Conservation (phyloP, 2,113 vertebrate genomes). For the Varanus salvator region DNA sequence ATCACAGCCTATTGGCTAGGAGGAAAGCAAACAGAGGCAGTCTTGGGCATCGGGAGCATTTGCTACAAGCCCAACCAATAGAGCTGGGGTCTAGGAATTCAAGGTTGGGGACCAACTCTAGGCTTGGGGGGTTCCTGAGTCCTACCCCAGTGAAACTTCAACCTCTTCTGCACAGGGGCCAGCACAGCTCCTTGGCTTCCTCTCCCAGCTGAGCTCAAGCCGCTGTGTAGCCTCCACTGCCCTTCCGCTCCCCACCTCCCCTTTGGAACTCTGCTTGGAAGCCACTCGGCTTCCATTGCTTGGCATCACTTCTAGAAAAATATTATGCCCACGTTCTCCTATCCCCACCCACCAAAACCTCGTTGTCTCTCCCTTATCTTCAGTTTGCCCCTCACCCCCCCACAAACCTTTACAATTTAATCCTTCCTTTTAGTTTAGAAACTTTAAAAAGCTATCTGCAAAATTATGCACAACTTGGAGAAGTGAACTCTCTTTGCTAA, state of each 20-base stretch:
- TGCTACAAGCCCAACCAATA: not conserved
- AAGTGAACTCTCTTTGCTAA: not conserved
- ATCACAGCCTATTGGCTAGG: slow-evolving; percentile 88
- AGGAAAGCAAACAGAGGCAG: slow-evolving; percentile 23
- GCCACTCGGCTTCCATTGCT: not conserved
- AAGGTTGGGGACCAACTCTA: too few relatives aligned
- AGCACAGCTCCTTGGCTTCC: not conserved
- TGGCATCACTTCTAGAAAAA: not conserved
- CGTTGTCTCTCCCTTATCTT: not conserved
- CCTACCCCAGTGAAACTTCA: not conserved
- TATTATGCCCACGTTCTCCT: not conserved
- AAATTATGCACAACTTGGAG: not conserved
- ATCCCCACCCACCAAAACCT: too few relatives aligned
- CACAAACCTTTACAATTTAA: not conserved
- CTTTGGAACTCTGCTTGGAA: not conserved
- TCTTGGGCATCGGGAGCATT: not conserved
- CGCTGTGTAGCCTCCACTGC: not conserved
- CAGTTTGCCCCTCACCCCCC: not conserved
- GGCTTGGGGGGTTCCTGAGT: not conserved
- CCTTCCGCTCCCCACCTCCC: not conserved
- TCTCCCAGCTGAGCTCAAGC: not conserved
- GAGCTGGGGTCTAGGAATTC: too few relatives aligned
- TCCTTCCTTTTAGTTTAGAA: too few relatives aligned
- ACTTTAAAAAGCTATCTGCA: not conserved
- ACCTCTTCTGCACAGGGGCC: not conserved